A percentile compares a stretch with the other conserved stretches of the same genome.
Evolutionary conservation across 30 jellyfish, hydroid and myxozoan species (phyloP).

Genomic region (Aurelia sp.): DNA sequence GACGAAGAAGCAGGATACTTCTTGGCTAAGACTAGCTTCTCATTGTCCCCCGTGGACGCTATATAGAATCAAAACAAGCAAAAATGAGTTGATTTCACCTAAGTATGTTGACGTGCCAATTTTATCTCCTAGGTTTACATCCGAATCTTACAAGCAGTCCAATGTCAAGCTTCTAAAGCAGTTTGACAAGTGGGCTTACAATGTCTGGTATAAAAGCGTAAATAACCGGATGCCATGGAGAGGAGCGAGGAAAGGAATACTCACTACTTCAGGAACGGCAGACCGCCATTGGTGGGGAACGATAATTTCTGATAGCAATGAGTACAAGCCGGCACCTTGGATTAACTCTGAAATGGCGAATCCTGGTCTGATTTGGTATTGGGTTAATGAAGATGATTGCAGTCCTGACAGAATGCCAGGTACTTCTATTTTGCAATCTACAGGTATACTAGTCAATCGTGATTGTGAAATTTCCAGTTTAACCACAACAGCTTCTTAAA

Average conservation of each 20-base stretch:
- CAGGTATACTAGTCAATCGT: too few relatives aligned
- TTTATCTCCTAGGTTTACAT: conserved; percentile 21
- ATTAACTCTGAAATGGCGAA: conserved; percentile 18
- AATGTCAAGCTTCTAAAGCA: conserved; percentile 58
- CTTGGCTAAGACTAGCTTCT: too few relatives aligned
- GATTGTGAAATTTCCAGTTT: too few relatives aligned
- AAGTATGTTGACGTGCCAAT: too few relatives aligned
- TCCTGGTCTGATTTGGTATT: conserved; percentile 89
- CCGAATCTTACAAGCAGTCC: conserved; percentile 13
- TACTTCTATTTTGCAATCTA: not conserved
- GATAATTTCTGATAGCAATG: conserved; percentile 56
- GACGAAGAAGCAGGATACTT: too few relatives aligned
- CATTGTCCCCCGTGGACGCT: too few relatives aligned
- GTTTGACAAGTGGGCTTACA: conserved; percentile 81
- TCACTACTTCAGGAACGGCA: conserved; percentile 84
- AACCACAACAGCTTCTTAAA: too few relatives aligned
- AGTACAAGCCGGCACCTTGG: conserved; percentile 87
- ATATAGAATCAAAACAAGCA: too few relatives aligned
- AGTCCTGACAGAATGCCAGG: conserved; percentile 72
- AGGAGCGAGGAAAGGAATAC: conserved; percentile 73
- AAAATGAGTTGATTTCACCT: too few relatives aligned
- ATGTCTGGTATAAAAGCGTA: conserved; percentile 62
- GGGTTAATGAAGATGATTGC: conserved; percentile 89
- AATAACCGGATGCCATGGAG: conserved; percentile 86
- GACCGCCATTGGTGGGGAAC: conserved; percentile 74